Evolutionary conservation across 2,113 vertebrate genomes (phyloP).

Genomic region (Leiothrix lutea): DNA sequence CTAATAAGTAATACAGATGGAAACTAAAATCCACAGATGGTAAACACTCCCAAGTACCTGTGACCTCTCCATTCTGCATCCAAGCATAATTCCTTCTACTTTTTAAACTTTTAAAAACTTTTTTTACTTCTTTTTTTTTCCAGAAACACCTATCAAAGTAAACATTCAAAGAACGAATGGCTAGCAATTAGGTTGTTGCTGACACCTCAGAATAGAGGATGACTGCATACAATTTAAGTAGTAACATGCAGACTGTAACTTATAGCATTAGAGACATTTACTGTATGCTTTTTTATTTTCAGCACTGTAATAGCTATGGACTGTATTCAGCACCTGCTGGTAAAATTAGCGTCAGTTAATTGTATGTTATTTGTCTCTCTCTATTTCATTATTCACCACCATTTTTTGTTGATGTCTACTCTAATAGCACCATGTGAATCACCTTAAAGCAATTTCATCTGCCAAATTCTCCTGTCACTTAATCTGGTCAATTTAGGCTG

Average conservation of each 20-base stretch:
- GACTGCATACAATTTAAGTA: not conserved
- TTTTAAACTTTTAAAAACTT: not conserved
- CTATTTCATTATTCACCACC: not conserved
- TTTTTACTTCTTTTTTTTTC: not conserved
- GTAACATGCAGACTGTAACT: not conserved
- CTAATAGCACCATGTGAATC: not conserved
- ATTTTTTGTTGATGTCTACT: not conserved
- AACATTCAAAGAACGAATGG: not conserved
- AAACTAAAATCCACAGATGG: not conserved
- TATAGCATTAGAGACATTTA: not conserved
- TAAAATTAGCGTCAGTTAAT: not conserved
- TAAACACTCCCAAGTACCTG: not conserved
- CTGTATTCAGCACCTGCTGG: not conserved
- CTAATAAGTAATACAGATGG: not conserved
- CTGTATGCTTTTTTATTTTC: not conserved
- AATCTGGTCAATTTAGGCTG: not conserved
- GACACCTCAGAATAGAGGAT: not conserved
- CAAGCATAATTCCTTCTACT: not conserved
- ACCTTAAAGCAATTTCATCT: not conserved
- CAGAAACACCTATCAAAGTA: not conserved
- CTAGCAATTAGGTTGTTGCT: not conserved
- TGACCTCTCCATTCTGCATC: not conserved
- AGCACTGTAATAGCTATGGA: not conserved
- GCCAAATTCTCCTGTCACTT: not conserved
- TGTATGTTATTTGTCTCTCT: not conserved